A percentile compares a stretch with the other conserved stretches of the same genome.
These are phyloP conservation scores for Sebastes diaconus DNA, from an alignment of 2,797 vertebrate genomes.

Conservation along the genomic window DNA sequence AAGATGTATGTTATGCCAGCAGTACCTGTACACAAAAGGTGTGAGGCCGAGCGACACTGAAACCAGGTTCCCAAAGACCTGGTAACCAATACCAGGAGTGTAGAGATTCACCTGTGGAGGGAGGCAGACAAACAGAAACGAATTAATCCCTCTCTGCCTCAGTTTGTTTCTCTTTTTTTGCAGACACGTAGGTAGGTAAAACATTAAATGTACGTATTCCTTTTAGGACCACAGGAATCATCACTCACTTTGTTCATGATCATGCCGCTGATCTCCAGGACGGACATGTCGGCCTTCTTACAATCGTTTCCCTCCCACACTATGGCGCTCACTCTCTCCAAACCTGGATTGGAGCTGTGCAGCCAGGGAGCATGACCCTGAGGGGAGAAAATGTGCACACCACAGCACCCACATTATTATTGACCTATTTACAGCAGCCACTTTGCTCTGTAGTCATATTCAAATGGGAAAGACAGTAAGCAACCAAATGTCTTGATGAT, in stretches of 20 bases:
- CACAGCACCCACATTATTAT: neutral
- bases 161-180: neutral
- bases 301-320: slow-evolving; percentile 99
- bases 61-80: slow-evolving; percentile 94
- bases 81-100: slow-evolving; percentile 95
- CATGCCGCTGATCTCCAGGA: slow-evolving; percentile 99
- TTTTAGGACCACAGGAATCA: neutral
- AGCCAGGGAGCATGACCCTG: slow-evolving; percentile 96
- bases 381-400: slow-evolving; percentile 13
- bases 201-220: neutral
- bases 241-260: slow-evolving; percentile 96
- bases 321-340: slow-evolving; percentile 98
- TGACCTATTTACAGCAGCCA: neutral
- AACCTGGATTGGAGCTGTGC: slow-evolving; percentile 92
- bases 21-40: slow-evolving; percentile 86
- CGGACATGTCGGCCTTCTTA: slow-evolving; percentile 99
- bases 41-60: slow-evolving; percentile 92
- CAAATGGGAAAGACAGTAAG: neutral
- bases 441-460: neutral
- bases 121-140: neutral
- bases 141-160: neutral
- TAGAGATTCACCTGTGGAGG: slow-evolving; percentile 90
- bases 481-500: neutral
- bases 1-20: too few species aligned
- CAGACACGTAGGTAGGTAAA: fast-evolving